These are phyloP conservation scores for Metacarcinus magister DNA, from an alignment of 2,888 invertebrate species.

Conservation along the genomic window DNA sequence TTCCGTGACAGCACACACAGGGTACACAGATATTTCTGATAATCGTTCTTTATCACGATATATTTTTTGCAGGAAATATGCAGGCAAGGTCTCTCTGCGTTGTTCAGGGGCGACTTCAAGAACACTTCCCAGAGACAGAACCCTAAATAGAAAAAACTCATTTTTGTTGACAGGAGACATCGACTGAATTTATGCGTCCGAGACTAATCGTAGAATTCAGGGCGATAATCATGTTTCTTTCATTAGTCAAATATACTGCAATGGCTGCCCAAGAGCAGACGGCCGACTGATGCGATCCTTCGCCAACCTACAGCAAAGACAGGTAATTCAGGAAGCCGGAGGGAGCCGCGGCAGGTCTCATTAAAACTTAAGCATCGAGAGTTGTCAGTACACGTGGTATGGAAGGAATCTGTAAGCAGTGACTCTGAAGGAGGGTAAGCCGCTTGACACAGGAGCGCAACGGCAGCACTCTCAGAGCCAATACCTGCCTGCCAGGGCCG, in stretches of 20 bases:
- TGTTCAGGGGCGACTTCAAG: neutral
- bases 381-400: neutral
- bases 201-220: neutral
- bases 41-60: conserved; percentile 32
- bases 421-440: conserved; percentile 9
- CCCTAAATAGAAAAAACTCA: neutral
- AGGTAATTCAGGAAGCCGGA: neutral
- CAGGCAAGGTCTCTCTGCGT: neutral
- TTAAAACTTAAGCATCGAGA: neutral
- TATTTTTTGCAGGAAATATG: neutral
- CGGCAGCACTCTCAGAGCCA: neutral
- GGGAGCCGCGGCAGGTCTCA: neutral
- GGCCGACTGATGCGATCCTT: neutral
- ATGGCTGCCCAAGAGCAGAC: neutral
- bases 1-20: neutral
- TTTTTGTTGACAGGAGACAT: neutral
- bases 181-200: neutral
- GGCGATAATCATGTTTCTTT: neutral
- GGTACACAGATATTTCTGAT: conserved; percentile 16
- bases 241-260: neutral
- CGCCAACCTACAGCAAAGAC: neutral
- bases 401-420: neutral
- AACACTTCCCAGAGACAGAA: neutral
- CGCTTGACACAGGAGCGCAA: neutral
- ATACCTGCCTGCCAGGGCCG: conserved; percentile 22